A percentile compares a stretch with the other conserved stretches of the same genome.
Evolutionary conservation across 37 sponge, comb jelly and placozoan genomes (phyloP).

Genomic region (Eunapius fragilis): DNA sequence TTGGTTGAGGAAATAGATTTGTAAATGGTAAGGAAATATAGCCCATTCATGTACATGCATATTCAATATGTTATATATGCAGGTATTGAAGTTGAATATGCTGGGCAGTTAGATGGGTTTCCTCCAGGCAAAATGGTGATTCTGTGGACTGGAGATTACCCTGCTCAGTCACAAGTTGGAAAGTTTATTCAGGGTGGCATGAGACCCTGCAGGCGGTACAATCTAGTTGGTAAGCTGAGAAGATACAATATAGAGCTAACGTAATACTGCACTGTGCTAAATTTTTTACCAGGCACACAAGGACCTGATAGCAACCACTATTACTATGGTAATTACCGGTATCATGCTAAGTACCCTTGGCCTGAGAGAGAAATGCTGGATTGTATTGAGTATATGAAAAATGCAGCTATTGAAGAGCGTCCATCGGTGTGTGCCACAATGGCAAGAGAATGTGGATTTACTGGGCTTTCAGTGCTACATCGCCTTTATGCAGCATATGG

Average conservation of each 20-base stretch:
- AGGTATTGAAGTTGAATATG: constrained; percentile 36
- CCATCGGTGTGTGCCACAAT: constrained; percentile 8
- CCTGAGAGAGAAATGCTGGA: neutral
- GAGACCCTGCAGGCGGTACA: constrained; percentile 9
- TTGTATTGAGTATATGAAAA: constrained; percentile 10
- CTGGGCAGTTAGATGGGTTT: constrained; percentile 2
- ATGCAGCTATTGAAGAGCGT: constrained; percentile 9
- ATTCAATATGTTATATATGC: neutral
- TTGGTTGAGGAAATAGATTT: constrained; percentile 29
- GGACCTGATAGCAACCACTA: constrained; percentile 4
- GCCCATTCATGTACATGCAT: neutral
- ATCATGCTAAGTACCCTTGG: neutral
- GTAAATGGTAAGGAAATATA: constrained; percentile 23
- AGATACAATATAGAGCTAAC: neutral
- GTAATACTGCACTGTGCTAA: neutral
- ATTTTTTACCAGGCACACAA: neutral
- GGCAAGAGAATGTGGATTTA: constrained; percentile 15
- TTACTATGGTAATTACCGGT: constrained; percentile 22
- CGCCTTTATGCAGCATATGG: neutral
- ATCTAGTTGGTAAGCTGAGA: constrained; percentile 12
- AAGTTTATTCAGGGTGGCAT: constrained; percentile 27
- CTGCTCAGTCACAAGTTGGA: constrained; percentile 35
- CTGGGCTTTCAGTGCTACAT: constrained; percentile 18
- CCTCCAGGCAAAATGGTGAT: constrained; percentile 13
- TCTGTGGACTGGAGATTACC: constrained; percentile 38